These are phyloP conservation scores for Dynastes hyllus DNA, from an alignment of 2,888 invertebrate species.

Conservation along the genomic window DNA sequence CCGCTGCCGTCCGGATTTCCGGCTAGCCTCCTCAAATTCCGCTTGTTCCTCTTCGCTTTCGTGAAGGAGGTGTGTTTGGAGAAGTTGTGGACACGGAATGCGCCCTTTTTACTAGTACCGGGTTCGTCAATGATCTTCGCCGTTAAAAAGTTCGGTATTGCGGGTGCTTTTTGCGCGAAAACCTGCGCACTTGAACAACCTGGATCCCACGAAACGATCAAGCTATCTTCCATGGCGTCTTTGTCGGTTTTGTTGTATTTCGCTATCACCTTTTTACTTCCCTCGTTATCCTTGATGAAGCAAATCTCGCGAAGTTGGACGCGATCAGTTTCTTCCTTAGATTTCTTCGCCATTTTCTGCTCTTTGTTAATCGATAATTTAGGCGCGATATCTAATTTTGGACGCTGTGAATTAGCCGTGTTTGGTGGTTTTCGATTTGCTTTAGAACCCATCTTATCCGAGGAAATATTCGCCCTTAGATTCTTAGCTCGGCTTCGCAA, in stretches of 20 bases:
- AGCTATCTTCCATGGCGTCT: constrained; percentile 62
- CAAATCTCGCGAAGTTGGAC: constrained; percentile 68
- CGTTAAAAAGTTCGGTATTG: constrained; percentile 49
- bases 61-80: constrained; percentile 60
- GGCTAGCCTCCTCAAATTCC: constrained; percentile 63
- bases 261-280: constrained; percentile 66
- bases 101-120: constrained; percentile 62
- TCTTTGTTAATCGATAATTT: constrained; percentile 56
- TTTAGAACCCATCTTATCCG: constrained; percentile 28
- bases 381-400: constrained; percentile 51
- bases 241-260: constrained; percentile 64
- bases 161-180: constrained; percentile 60
- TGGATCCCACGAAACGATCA: constrained; percentile 67
- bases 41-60: constrained; percentile 65
- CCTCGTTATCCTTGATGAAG: constrained; percentile 66
- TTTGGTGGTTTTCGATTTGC: background rate
- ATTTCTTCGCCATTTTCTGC: constrained; percentile 53
- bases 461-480: constrained; percentile 12
- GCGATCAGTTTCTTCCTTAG: constrained; percentile 55
- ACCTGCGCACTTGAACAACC: constrained; percentile 63
- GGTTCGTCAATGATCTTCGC: constrained; percentile 57
- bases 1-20: constrained; percentile 61
- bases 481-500: constrained; percentile 45
- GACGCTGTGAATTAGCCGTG: constrained; percentile 47
- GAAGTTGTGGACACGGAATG: constrained; percentile 67